phyloP scores from a whole-genome alignment of 2,113 vertebrate genomes.

The Eclectus roratus region DNA sequence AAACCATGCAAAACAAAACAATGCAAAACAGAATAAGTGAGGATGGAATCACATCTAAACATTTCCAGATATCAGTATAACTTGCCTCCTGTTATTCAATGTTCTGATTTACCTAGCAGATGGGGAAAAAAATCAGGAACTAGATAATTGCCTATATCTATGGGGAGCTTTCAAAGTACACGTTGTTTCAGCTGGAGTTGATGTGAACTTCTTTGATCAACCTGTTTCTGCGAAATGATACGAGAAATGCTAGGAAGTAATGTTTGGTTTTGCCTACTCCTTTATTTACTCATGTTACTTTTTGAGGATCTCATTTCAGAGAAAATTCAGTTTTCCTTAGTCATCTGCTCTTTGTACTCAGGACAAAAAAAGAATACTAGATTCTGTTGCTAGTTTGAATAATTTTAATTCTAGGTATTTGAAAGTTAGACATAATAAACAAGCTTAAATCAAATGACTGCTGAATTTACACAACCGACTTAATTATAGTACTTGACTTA shows the following conservation, averaged over 20 bases:
- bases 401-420: background rate
- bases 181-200: background rate
- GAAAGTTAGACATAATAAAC: background rate
- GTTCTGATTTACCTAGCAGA: background rate
- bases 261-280: background rate
- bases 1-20: background rate
- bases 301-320: background rate
- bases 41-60: background rate
- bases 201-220: background rate
- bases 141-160: background rate
- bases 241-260: background rate
- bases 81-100: background rate
- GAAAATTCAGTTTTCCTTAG: background rate
- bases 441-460: background rate
- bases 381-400: background rate
- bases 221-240: background rate
- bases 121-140: fast-evolving
- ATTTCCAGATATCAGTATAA: background rate
- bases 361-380: background rate
- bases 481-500: background rate
- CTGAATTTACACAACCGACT: background rate
- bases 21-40: background rate
- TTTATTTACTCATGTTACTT: background rate
- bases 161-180: background rate
- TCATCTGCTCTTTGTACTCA: background rate